Conservation (phyloP, 2,888 invertebrate genomes). For the Heterodera filipjevi region DNA sequence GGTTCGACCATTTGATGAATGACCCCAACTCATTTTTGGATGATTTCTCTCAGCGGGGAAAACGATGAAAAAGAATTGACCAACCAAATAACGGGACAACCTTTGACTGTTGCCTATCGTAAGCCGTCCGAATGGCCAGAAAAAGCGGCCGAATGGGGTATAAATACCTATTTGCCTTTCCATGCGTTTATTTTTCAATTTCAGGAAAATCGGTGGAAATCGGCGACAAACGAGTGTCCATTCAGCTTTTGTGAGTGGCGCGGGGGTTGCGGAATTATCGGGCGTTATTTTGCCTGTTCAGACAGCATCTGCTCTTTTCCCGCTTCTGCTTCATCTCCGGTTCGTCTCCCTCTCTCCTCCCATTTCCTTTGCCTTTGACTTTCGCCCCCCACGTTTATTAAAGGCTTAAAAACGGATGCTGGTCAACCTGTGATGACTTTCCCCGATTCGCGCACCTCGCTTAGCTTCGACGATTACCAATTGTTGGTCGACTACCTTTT, state of each 20-base stretch:
- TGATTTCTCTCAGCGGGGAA: background rate
- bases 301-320: constrained; percentile 57
- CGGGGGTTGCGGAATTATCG: background rate
- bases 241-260: constrained; percentile 52
- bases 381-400: constrained; percentile 28
- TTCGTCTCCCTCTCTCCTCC: constrained; percentile 32
- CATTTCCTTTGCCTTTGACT: background rate
- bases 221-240: constrained; percentile 50
- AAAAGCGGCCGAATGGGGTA: constrained; percentile 2
- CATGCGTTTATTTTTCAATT: constrained; percentile 28
- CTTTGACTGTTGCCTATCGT: background rate
- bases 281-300: background rate
- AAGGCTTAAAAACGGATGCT: constrained; percentile 86
- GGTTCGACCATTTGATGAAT: background rate
- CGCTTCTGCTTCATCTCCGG: constrained; percentile 61
- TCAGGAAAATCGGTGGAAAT: constrained; percentile 60
- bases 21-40: background rate
- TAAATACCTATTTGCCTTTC: background rate
- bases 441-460: constrained; percentile 83
- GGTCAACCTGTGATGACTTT: constrained; percentile 91
- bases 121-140: background rate
- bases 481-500: constrained; percentile 89
- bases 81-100: background rate
- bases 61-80: constrained; percentile 2
- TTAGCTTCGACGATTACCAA: constrained; percentile 85